Conservation (phyloP, 2,888 invertebrate species). For the Falcaria lacertinaria region DNA sequence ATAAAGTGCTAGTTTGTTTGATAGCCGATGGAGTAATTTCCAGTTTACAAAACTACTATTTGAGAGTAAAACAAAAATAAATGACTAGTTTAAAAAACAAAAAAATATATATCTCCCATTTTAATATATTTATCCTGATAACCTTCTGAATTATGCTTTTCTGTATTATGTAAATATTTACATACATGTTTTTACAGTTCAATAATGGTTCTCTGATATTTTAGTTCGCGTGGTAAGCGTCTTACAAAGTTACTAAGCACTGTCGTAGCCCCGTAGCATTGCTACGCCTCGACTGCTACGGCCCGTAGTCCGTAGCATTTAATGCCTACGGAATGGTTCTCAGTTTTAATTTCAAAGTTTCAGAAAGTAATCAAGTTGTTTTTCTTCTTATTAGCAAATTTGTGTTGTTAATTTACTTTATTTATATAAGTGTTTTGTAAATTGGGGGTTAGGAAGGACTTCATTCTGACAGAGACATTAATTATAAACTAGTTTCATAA, state of each 20-base stretch:
- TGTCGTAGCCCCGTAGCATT: constrained; percentile 22
- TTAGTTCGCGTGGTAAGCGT: constrained; percentile 29
- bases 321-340: constrained; percentile 26
- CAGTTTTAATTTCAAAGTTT: constrained; percentile 40
- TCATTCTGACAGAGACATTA: background rate
- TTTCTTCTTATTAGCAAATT: constrained; percentile 23
- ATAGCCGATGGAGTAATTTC: too few relatives aligned
- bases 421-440: constrained; percentile 9
- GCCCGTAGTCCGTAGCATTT: constrained; percentile 12
- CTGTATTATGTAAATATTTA: too few relatives aligned
- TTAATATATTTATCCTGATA: too few relatives aligned
- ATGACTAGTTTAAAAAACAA: too few relatives aligned
- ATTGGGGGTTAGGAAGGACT: too few relatives aligned
- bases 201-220: constrained; percentile 34
- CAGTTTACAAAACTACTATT: too few relatives aligned
- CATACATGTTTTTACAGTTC: constrained; percentile 4
- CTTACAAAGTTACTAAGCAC: constrained; percentile 37
- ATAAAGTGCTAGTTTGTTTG: too few relatives aligned
- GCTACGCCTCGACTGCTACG: constrained; percentile 21
- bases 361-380: constrained; percentile 31
- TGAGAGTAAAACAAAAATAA: too few relatives aligned
- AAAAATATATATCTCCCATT: too few relatives aligned
- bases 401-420: constrained; percentile 14
- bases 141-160: too few relatives aligned
- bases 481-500: background rate